These are phyloP conservation scores for Strigamia transsilvanica DNA, from an alignment of 2,888 invertebrate species.

Conservation along the genomic window DNA sequence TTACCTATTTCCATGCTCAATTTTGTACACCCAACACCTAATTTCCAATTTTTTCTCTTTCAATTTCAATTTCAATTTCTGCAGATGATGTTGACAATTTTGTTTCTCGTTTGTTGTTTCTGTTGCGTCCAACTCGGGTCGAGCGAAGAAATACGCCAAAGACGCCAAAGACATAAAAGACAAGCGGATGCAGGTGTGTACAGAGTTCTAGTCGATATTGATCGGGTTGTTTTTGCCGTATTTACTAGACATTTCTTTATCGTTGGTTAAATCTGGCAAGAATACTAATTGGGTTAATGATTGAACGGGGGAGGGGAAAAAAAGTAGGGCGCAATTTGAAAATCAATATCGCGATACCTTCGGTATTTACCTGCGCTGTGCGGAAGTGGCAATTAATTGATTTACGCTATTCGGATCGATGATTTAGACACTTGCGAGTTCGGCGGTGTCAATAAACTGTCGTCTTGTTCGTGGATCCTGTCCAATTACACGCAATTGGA, in stretches of 20 bases:
- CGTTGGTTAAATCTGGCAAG: background rate
- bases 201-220: no score
- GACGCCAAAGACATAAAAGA: background rate
- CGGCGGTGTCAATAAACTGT: background rate
- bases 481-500: background rate
- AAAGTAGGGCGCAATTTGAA: background rate
- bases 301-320: background rate
- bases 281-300: background rate
- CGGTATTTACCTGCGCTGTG: background rate
- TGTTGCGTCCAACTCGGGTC: background rate
- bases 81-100: background rate
- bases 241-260: background rate
- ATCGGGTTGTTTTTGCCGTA: no score
- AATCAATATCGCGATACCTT: background rate
- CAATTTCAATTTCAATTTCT: background rate
- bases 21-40: background rate
- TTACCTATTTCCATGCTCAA: slow-evolving; percentile 10
- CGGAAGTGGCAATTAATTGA: background rate
- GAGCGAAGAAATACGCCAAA: background rate
- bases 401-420: background rate
- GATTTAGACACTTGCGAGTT: background rate
- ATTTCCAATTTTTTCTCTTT: background rate
- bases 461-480: background rate
- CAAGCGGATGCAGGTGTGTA: background rate
- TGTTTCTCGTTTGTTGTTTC: background rate